phyloP scores from a whole-genome alignment of 2,113 vertebrate species.

The Protobothrops flavoviridis region DNA sequence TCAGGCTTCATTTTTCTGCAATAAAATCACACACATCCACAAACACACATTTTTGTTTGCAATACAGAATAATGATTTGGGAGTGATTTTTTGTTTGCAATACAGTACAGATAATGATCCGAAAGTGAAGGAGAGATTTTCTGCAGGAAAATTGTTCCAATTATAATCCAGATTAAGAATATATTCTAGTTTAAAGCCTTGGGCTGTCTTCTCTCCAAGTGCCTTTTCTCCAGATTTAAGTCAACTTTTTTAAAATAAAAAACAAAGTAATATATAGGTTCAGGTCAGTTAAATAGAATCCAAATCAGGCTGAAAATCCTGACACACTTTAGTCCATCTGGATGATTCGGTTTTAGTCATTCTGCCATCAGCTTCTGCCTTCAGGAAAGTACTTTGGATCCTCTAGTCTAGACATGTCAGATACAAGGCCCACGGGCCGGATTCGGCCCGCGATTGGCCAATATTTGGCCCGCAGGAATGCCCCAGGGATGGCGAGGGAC shows the following conservation, averaged over 20 bases:
- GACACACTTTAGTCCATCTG: background rate
- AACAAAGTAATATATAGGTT: background rate
- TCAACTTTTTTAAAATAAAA: background rate
- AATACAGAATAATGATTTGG: background rate
- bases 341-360: background rate
- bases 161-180: background rate
- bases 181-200: background rate
- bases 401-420: background rate
- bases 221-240: background rate
- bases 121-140: background rate
- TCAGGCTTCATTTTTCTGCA: background rate
- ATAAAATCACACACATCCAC: background rate
- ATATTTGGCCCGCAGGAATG: too few relatives aligned
- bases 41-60: background rate
- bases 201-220: background rate
- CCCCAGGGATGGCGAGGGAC: too few relatives aligned
- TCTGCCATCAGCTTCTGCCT: background rate
- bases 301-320: background rate
- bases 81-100: background rate
- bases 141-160: background rate
- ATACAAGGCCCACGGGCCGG: too few relatives aligned
- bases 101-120: background rate
- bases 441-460: too few relatives aligned
- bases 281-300: background rate
- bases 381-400: background rate